phyloP scores from a whole-genome alignment of 2,888 invertebrate species.

The Hypolimnas misippus region DNA sequence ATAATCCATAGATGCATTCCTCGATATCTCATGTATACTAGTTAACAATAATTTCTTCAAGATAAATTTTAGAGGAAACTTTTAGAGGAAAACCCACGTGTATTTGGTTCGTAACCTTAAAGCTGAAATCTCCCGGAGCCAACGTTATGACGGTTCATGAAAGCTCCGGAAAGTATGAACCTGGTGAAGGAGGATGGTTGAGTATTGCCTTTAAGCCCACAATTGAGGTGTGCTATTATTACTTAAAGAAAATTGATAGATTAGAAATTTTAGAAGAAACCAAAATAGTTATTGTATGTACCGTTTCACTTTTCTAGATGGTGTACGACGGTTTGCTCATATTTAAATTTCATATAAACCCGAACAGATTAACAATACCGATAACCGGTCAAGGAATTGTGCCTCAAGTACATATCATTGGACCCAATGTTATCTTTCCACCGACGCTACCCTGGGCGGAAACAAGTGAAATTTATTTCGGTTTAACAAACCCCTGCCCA shows the following conservation, averaged over 20 bases:
- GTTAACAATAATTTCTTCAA: too few relatives aligned
- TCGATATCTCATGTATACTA: too few relatives aligned
- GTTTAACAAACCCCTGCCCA: slow-evolving; percentile 85
- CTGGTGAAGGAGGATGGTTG: slow-evolving; percentile 78
- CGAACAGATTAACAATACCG: slow-evolving; percentile 70
- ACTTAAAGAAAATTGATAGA: too few relatives aligned
- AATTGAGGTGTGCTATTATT: slow-evolving; percentile 65
- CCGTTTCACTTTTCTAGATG: too few relatives aligned
- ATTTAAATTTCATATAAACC: slow-evolving; percentile 80
- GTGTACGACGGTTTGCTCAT: slow-evolving; percentile 68
- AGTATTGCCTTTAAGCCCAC: slow-evolving; percentile 84
- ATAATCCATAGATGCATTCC: too few relatives aligned
- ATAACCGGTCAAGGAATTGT: slow-evolving; percentile 82
- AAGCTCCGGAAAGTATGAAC: slow-evolving; percentile 74
- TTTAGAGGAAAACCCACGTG: slow-evolving; percentile 80
- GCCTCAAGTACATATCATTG: slow-evolving; percentile 78
- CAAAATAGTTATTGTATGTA: too few relatives aligned
- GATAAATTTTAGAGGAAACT: not conserved
- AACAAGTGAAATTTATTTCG: slow-evolving; percentile 83
- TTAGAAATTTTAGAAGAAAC: not conserved
- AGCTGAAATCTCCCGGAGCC: slow-evolving; percentile 57
- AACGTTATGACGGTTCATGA: slow-evolving; percentile 67
- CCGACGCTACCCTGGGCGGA: slow-evolving; percentile 86
- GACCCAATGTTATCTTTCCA: slow-evolving; percentile 81
- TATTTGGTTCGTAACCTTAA: slow-evolving; percentile 80